phyloP scores from a whole-genome alignment of 2,888 invertebrate genomes.

The Blastobasis adustella region DNA sequence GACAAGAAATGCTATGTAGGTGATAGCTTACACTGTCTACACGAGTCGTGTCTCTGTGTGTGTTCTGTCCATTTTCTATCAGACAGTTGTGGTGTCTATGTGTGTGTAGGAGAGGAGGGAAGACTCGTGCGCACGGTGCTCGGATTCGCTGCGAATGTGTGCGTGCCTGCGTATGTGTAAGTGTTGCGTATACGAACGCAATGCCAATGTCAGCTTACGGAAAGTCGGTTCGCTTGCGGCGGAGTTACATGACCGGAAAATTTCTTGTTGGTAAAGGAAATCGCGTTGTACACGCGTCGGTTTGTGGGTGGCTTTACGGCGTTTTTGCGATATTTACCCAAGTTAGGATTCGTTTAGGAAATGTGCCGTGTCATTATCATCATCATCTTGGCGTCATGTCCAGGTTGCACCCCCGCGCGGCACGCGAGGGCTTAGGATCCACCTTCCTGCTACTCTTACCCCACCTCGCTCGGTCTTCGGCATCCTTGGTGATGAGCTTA shows the following conservation, averaged over 20 bases:
- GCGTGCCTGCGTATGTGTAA: slow-evolving; percentile 29
- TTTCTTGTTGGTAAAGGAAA: slow-evolving; percentile 37
- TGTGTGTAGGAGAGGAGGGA: slow-evolving; percentile 11
- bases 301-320: too few relatives aligned
- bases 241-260: slow-evolving; percentile 68
- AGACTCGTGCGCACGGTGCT: slow-evolving; percentile 1
- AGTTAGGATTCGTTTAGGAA: too few relatives aligned
- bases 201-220: slow-evolving; percentile 66
- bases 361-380: too few relatives aligned
- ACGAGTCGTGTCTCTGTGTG: slow-evolving; percentile 3
- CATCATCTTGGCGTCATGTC: too few relatives aligned
- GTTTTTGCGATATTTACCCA: too few relatives aligned
- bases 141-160: slow-evolving; percentile 2
- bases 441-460: too few relatives aligned
- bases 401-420: too few relatives aligned
- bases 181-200: slow-evolving; percentile 69
- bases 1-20: slow-evolving; percentile 8
- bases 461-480: too few relatives aligned
- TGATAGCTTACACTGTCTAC: slow-evolving; percentile 10
- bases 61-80: neutral
- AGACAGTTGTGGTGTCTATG: slow-evolving; percentile 5
- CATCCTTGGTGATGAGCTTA: too few relatives aligned
- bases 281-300: slow-evolving; percentile 11
- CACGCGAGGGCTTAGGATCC: too few relatives aligned
- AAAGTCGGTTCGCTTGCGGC: slow-evolving; percentile 52